Evolutionary conservation across 1,140 invertebrate species (phyloP).

Genomic region (Aporrectodea caliginosa): DNA sequence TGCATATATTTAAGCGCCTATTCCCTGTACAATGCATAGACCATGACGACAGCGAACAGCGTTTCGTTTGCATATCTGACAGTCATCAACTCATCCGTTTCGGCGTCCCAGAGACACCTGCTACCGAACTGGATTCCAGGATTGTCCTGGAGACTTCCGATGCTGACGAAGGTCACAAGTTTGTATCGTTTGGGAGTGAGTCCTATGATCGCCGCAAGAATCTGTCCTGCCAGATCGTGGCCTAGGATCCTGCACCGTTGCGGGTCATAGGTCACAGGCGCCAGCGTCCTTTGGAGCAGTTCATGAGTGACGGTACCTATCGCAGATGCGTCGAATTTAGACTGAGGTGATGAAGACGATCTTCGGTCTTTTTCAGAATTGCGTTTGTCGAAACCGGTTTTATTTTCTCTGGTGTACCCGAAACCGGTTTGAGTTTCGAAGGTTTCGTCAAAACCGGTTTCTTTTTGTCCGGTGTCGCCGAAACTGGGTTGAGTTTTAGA

Average conservation of each 20-base stretch:
- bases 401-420: neutral
- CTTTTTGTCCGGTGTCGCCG: neutral
- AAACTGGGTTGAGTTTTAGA: neutral
- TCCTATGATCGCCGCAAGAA: conserved; percentile 41
- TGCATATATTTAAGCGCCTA: too few species aligned
- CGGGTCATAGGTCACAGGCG: conserved; percentile 41
- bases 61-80: conserved; percentile 48
- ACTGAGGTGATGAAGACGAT: neutral
- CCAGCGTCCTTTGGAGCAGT: conserved; percentile 19
- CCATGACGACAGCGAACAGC: conserved; percentile 51
- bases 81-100: conserved; percentile 51
- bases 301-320: neutral
- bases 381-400: neutral
- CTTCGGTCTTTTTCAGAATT: neutral
- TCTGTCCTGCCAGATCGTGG: conserved; percentile 40
- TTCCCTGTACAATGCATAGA: conserved; percentile 49
- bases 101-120: conserved; percentile 52
- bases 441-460: neutral
- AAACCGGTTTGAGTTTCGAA: neutral
- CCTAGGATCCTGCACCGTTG: conserved; percentile 37
- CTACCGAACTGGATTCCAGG: conserved; percentile 51
- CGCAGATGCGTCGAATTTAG: neutral
- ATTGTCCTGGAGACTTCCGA: conserved; percentile 45
- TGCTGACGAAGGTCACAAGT: conserved; percentile 46
- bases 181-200: conserved; percentile 44